Evolutionary conservation across 2,888 invertebrate species (phyloP).

Genomic region (Gari tellinella): DNA sequence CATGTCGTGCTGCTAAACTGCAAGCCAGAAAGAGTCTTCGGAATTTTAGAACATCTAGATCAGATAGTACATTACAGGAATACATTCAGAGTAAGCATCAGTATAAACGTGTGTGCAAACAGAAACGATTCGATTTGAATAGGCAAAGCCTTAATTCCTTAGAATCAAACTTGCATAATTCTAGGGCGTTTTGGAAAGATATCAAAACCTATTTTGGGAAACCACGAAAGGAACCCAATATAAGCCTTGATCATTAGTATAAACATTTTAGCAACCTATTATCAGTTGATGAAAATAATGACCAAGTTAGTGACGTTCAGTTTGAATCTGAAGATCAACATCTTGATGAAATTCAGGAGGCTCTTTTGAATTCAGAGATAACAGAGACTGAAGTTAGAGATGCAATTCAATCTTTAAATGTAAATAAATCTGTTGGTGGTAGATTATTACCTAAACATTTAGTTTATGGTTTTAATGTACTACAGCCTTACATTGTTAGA

Average conservation of each 20-base stretch:
- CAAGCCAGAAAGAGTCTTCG: not conserved
- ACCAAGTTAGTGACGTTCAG: not conserved
- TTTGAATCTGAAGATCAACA: not conserved
- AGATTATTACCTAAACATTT: not conserved
- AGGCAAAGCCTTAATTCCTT: no score
- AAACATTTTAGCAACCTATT: slow-evolving; percentile 14
- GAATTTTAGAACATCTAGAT: not conserved
- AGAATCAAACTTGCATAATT: no score
- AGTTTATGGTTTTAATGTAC: not conserved
- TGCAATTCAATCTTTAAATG: not conserved
- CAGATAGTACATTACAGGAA: not conserved
- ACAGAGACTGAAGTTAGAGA: slow-evolving; percentile 1
- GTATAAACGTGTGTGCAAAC: no score
- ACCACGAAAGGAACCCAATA: not conserved
- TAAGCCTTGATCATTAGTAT: slow-evolving; percentile 2
- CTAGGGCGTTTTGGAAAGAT: slow-evolving; percentile 9
- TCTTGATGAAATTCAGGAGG: not conserved
- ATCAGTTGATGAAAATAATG: not conserved
- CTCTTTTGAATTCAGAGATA: slow-evolving; percentile 2
- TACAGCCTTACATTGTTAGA: not conserved
- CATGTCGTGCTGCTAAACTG: not conserved
- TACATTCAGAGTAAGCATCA: no score
- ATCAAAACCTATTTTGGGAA: not conserved
- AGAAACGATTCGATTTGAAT: not conserved
- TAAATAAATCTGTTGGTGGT: slow-evolving; percentile 2